These are phyloP conservation scores for Emydura subglobosa DNA, from an alignment of 2,113 vertebrate species.

Conservation along the genomic window DNA sequence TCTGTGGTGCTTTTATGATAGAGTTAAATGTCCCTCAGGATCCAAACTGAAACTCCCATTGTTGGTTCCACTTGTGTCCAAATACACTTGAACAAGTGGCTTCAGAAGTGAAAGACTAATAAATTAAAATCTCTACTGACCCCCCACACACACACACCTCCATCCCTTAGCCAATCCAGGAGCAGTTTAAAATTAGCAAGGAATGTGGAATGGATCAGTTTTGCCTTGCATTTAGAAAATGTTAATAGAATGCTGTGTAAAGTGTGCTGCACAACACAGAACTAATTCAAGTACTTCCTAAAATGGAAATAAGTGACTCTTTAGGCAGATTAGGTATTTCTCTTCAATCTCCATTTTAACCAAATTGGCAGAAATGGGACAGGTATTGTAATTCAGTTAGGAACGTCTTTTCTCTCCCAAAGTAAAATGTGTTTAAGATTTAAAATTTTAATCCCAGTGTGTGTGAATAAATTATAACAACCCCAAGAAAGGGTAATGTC, in stretches of 20 bases:
- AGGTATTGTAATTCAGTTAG: rapidly evolving
- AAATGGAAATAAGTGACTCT: slow-evolving; percentile 17
- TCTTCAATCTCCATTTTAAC: rapidly evolving
- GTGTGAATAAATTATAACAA: not conserved
- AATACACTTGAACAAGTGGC: not conserved
- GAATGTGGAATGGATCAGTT: slow-evolving; percentile 63
- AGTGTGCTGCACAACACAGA: not conserved
- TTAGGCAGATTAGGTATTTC: rapidly evolving
- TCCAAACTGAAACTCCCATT: slow-evolving; percentile 27
- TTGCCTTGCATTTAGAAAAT: not conserved
- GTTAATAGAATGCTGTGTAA: not conserved
- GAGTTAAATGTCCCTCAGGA: not conserved
- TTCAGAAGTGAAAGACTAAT: slow-evolving; percentile 47
- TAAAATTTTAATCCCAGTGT: rapidly evolving
- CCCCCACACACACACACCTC: not conserved
- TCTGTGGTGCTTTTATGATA: rapidly evolving
- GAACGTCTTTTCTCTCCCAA: rapidly evolving
- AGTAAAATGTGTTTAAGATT: rapidly evolving
- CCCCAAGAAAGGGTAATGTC: not conserved
- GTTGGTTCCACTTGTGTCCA: slow-evolving; percentile 53
- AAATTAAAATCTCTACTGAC: slow-evolving; percentile 26
- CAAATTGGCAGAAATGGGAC: not conserved
- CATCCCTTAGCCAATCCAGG: not conserved
- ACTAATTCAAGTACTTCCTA: slow-evolving; percentile 46
- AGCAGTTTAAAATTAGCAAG: slow-evolving; percentile 76